Percentiles rank a stretch among this genome's conserved stretches.
Evolutionary conservation across 2,113 vertebrate genomes (phyloP).

Genomic region (Austrofundulus limnaeus): DNA sequence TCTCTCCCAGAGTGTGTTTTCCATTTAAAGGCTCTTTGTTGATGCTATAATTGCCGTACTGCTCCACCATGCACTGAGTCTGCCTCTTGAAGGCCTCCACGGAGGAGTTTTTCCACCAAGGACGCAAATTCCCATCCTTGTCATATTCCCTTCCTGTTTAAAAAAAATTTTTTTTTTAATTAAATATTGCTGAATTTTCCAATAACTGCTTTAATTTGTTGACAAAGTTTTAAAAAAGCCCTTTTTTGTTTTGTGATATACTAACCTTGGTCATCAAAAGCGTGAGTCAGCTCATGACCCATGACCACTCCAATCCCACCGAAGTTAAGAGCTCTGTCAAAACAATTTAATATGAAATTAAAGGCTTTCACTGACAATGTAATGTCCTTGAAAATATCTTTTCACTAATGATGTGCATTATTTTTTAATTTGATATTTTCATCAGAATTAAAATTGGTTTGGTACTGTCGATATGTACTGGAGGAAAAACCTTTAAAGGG

Average conservation of each 20-base stretch:
- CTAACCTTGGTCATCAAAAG: conserved; percentile 94
- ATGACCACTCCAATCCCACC: conserved; percentile 95
- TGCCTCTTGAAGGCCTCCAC: conserved; percentile 94
- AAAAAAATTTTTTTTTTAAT: background rate
- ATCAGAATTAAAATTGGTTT: too few relatives aligned
- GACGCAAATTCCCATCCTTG: conserved; percentile 92
- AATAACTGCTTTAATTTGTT: background rate
- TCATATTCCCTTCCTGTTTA: conserved; percentile 92
- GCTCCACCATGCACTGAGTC: conserved; percentile 92
- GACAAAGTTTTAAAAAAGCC: background rate
- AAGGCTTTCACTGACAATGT: too few relatives aligned
- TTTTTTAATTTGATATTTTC: too few relatives aligned
- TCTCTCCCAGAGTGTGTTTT: conserved; percentile 93
- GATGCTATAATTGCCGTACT: conserved; percentile 91
- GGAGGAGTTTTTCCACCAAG: conserved; percentile 96
- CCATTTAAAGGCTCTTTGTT: conserved; percentile 90
- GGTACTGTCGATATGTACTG: too few relatives aligned
- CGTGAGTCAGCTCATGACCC: conserved; percentile 95
- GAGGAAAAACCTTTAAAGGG: too few relatives aligned
- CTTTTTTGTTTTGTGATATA: conserved; percentile 33
- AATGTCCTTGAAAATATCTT: background rate
- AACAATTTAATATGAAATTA: too few relatives aligned
- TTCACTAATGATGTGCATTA: too few relatives aligned
- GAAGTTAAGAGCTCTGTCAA: conserved; percentile 88
- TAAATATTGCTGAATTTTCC: background rate